Percentiles rank a stretch among this genome's conserved stretches.
Evolutionary conservation across 2,113 vertebrate genomes (phyloP).

Genomic region (Festucalex cinctus): DNA sequence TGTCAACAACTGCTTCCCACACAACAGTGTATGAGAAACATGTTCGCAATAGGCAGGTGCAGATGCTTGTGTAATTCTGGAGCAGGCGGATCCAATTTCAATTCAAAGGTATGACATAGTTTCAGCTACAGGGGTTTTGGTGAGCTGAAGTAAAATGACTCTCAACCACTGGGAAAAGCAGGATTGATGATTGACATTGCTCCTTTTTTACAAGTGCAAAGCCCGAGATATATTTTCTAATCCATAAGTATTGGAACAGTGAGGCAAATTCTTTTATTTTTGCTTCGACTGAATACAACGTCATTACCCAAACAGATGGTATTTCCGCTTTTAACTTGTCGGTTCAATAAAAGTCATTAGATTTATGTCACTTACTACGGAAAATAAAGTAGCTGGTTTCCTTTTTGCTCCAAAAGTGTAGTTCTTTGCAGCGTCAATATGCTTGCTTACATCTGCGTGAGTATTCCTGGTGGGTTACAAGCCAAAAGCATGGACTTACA

Average conservation of each 20-base stretch:
- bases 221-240: background rate
- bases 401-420: too few relatives aligned
- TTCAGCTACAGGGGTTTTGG: background rate
- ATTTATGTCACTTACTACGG: too few relatives aligned
- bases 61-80: background rate
- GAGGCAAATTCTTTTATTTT: background rate
- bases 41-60: background rate
- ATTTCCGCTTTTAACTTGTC: too few relatives aligned
- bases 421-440: too few relatives aligned
- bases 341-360: too few relatives aligned
- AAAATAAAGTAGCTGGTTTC: too few relatives aligned
- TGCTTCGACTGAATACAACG: too few relatives aligned
- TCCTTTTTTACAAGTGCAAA: background rate
- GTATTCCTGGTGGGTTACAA: too few relatives aligned
- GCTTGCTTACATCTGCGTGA: too few relatives aligned
- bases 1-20: conserved; percentile 1
- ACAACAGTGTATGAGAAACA: background rate
- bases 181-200: background rate
- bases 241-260: background rate
- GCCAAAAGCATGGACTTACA: too few relatives aligned
- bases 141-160: conserved; percentile 17
- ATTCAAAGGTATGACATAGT: background rate
- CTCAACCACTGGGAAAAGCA: conserved; percentile 7
- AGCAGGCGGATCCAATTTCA: conserved; percentile 3
- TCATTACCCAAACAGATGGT: too few relatives aligned